These are phyloP conservation scores for Tetranychus truncatus DNA, from an alignment of 2,888 invertebrate species.

Conservation along the genomic window DNA sequence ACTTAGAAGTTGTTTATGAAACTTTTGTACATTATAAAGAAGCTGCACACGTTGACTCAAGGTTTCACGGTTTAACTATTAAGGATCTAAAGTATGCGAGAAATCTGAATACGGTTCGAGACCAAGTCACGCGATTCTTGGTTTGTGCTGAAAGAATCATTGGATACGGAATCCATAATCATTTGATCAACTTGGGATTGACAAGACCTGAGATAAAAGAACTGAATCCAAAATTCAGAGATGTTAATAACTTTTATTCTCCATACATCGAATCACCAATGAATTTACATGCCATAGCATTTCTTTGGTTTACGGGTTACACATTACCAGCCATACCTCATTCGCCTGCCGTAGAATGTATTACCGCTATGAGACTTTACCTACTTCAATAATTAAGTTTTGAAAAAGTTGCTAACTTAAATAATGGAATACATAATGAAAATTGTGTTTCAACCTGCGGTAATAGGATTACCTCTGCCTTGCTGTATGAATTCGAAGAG, in stretches of 20 bases:
- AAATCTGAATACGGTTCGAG: not conserved
- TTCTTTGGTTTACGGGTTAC: not conserved
- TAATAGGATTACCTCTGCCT: no score
- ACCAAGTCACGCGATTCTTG: not conserved
- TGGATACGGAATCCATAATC: not conserved
- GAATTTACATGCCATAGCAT: not conserved
- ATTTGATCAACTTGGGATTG: not conserved
- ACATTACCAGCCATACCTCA: not conserved
- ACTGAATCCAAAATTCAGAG: not conserved
- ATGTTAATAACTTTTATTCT: not conserved
- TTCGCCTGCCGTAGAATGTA: not conserved
- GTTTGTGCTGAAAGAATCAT: not conserved
- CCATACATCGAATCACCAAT: not conserved
- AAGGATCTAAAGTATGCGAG: not conserved
- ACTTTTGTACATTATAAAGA: no score
- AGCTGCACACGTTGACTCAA: no score
- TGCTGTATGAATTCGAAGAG: no score
- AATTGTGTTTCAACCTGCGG: not conserved
- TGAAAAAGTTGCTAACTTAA: not conserved
- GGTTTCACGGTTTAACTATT: no score
- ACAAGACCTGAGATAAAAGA: not conserved
- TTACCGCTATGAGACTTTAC: not conserved
- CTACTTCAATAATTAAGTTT: not conserved
- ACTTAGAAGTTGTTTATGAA: no score
- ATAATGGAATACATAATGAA: not conserved